Evolutionary conservation across 2,797 vertebrate genomes (phyloP), one percentile per base, ranked within the genome.

Genomic region (Acomys russatus): DNA sequence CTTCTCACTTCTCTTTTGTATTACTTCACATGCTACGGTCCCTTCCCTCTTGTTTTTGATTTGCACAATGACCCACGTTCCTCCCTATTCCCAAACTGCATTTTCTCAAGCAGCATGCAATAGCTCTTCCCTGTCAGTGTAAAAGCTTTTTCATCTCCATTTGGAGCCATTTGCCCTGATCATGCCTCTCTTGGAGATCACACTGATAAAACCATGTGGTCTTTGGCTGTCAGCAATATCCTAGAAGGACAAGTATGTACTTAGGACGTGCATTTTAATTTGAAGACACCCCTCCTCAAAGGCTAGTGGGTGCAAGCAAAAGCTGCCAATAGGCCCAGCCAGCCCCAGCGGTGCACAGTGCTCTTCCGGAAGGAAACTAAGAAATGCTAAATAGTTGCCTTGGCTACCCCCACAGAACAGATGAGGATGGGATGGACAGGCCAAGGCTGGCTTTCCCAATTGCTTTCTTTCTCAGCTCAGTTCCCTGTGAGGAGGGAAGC

Each of bases 121-220:
- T 90, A 90, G 86, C 80, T 96, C 92, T 96, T 95, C 71, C 89
- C 91, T 96, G 91, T 95, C 89, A 73, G 91, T 76, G 71, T 97
- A 97, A 98, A 97, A 96, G 96, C 96, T 63, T 95, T 97, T 96
- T 91, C 95, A 92, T 97, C 96, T 95, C 91, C 94, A 90, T 95
- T 96, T 94, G 82, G 93, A 97, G 80, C 92, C 95, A 88, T 97
- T 97, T 96, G 80, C 96, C 74, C 77, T 33, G 87, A 97, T 97
- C 84, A 54, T 93, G 89, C 94, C 92, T 96, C 84, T 97, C 94
- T 94, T 91, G 35, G 79, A 92, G 76, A 96, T 96, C 93, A 78
- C 82, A 51, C 71, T 59, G 88, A 94, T 85, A 78, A 96, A 77
- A 85, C 73, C 74, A 33, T 82, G 88, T 80, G 94, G 94, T 95